Evolutionary conservation across 2,113 vertebrate genomes (phyloP), one percentile per base, ranked within the genome.

Genomic region (Myotis brandtii): DNA sequence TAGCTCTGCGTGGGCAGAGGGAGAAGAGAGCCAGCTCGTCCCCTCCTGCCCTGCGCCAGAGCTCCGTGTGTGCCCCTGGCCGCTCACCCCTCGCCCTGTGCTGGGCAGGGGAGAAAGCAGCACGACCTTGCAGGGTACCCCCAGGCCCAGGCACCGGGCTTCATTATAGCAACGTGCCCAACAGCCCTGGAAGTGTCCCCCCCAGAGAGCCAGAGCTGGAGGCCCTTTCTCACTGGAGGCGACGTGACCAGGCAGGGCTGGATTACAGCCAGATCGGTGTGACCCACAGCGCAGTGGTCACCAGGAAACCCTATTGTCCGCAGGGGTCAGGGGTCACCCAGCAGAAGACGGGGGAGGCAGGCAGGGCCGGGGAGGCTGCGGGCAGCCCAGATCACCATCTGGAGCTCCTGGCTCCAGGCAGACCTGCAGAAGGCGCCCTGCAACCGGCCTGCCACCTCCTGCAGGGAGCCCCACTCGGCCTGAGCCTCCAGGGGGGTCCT

Each of bases 281-380:
- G 93, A 66, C 82, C 50, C 27, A 43, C 14, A 37, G 43, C 14
- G 30, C 34, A 30, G 76, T 12, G 81, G 70, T 96, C 52, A 82
- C 30, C 84, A 89, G 87, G 87, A 81, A 95, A 48, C 64, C 21
- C 64, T 80, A 66, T 20, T 92, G 85, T 96, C 66, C 81, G 90
- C 16, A 43, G 75, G 40, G 70, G 72, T 56, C 37, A 84, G 86
- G 37, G 40, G 77, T 11, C 37, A 73, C 27, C 18, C 13, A 54
- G 77, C 72, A n/a, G n/a, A 30, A 79, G 62, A 40, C 0, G 4
- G 54, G 9, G 80, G n/a, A 21, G 34, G 30, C 0, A 2, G 46
- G n/a, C 56, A 88, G 40, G 32, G 9, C 6, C 1, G 0, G 10
- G 17, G 81, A 11, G 43, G 23, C 67, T 2, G 0, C 5, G 25